phyloP scores from a whole-genome alignment of 2,888 invertebrate species.

The Sisyra terminalis region DNA sequence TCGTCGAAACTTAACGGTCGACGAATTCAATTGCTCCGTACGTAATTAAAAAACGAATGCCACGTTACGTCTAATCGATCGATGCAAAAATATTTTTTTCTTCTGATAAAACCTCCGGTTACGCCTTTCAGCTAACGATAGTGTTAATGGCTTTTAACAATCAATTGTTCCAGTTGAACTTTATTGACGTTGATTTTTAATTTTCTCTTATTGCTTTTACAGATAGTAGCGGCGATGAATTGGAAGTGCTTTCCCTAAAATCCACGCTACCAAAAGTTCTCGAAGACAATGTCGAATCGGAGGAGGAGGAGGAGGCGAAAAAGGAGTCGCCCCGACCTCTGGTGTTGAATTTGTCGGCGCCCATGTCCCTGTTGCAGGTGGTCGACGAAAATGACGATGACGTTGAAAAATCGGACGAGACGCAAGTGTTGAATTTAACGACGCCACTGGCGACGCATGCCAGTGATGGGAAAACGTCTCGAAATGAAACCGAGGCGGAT shows the following conservation, averaged over 20 bases:
- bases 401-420: slow-evolving; percentile 10
- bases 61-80: too few relatives aligned
- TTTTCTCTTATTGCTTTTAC: slow-evolving; percentile 19
- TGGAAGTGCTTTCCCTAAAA: slow-evolving; percentile 25
- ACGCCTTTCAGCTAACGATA: neutral
- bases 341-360: slow-evolving; percentile 9
- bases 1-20: neutral
- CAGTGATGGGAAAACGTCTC: too few relatives aligned
- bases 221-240: slow-evolving; percentile 45
- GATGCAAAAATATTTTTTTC: neutral
- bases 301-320: slow-evolving; percentile 9
- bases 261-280: slow-evolving; percentile 14
- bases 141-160: neutral
- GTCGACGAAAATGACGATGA: slow-evolving; percentile 5
- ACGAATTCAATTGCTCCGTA: neutral
- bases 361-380: slow-evolving; percentile 2
- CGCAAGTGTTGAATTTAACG: neutral
- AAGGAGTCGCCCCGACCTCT: slow-evolving; percentile 10
- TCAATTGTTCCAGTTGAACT: neutral
- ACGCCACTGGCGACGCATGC: too few relatives aligned
- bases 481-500: too few relatives aligned
- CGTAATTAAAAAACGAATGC: neutral
- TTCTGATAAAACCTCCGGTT: neutral
- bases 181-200: neutral
- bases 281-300: slow-evolving; percentile 15